Conservation (phyloP, 2,113 vertebrate genomes). For the Caretta caretta region DNA sequence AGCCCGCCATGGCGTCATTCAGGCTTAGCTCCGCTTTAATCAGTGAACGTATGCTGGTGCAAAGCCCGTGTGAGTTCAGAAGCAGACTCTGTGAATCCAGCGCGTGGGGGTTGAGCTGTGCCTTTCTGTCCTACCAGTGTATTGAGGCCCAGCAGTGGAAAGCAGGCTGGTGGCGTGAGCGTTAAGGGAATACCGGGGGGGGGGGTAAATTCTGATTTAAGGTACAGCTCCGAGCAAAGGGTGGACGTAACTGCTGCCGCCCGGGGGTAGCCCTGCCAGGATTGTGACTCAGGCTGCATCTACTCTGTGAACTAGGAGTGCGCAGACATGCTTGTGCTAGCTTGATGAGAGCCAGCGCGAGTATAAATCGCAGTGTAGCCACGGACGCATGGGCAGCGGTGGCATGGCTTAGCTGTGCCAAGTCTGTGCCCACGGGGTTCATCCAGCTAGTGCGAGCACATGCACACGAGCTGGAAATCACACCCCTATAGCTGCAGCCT, state of each 20-base stretch:
- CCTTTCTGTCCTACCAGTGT: neutral
- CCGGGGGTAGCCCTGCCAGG: neutral
- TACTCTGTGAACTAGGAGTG: neutral
- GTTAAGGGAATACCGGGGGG: neutral
- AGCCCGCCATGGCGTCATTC: fast-evolving
- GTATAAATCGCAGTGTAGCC: neutral
- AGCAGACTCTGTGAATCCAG: neutral
- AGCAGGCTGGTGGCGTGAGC: neutral
- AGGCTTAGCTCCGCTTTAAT: neutral
- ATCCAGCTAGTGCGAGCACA: too few relatives aligned
- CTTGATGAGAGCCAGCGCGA: neutral
- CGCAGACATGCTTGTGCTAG: neutral
- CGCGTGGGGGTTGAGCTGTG: neutral
- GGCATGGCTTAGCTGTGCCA: too few relatives aligned
- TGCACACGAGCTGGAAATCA: neutral
- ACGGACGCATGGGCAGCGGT: too few relatives aligned
- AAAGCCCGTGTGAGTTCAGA: fast-evolving
- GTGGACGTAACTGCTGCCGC: neutral
- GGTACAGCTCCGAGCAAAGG: neutral
- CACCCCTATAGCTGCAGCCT: neutral
- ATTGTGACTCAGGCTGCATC: neutral
- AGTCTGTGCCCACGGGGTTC: too few relatives aligned
- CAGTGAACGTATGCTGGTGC: neutral
- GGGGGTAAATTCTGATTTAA: neutral
- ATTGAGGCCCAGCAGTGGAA: neutral